phyloP scores from a whole-genome alignment of 2,797 vertebrate genomes.

The Macrochelys suwanniensis region DNA sequence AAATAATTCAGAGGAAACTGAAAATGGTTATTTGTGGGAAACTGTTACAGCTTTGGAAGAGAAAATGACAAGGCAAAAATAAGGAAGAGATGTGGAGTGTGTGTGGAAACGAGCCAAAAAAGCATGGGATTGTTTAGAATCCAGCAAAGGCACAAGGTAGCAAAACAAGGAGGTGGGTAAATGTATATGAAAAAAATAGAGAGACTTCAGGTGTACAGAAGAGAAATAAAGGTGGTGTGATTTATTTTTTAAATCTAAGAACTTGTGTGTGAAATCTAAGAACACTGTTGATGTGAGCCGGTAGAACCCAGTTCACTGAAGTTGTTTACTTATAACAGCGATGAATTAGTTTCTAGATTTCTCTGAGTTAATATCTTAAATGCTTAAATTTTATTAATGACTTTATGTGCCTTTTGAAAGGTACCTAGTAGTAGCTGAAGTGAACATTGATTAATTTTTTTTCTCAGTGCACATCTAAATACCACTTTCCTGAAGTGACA shows the following conservation, averaged over 20 bases:
- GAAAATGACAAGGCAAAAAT: not conserved
- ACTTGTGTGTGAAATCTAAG: fast-evolving
- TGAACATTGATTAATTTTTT: slow-evolving; percentile 39
- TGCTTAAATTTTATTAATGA: slow-evolving; percentile 18
- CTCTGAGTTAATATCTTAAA: not conserved
- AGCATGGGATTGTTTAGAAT: not conserved
- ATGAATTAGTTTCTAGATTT: fast-evolving
- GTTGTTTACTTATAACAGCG: not conserved
- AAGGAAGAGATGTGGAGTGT: not conserved
- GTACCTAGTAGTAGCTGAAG: slow-evolving; percentile 7
- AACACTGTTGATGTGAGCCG: fast-evolving
- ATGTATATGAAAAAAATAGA: not conserved
- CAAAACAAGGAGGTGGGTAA: not conserved
- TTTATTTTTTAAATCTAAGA: not conserved
- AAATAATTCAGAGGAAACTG: slow-evolving; percentile 14
- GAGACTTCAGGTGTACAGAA: not conserved
- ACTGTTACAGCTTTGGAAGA: not conserved
- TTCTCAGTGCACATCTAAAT: not conserved
- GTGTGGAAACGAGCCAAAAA: slow-evolving; percentile 17
- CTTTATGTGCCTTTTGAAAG: not conserved
- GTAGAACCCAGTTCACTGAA: not conserved
- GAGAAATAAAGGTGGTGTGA: not conserved
- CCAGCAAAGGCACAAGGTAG: not conserved
- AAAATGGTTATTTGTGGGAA: not conserved
- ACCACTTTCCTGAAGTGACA: slow-evolving; percentile 12